phyloP scores from a whole-genome alignment of 37 sponge, comb jelly and placozoan species.

The Mnemiopsis leidyi region DNA sequence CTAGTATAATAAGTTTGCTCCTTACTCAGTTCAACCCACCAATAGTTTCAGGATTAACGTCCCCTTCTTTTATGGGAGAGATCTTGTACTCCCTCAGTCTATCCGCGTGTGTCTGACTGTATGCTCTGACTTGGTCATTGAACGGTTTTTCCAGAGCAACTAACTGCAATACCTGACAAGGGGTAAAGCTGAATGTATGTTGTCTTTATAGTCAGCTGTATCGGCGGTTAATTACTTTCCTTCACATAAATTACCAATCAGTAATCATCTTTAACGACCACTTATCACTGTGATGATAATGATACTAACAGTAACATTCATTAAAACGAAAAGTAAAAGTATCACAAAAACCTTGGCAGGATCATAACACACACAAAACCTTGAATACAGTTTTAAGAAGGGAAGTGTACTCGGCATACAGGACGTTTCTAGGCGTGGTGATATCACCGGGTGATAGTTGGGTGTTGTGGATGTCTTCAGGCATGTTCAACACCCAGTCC shows the following conservation, averaged over 20 bases:
- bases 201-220: no score
- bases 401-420: conserved; percentile 1
- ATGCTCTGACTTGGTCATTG: neutral
- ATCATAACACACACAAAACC: no score
- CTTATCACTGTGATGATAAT: no score
- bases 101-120: neutral
- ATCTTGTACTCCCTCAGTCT: conserved; percentile 2
- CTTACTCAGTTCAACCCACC: neutral
- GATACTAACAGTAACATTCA: no score
- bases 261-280: no score
- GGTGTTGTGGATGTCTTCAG: conserved; percentile 6
- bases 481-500: conserved; percentile 29
- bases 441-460: neutral
- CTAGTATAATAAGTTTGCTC: no score
- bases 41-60: neutral
- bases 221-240: no score
- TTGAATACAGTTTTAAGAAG: conserved; percentile 37
- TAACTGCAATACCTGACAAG: conserved; percentile 24
- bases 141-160: conserved; percentile 28
- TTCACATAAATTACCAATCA: no score
- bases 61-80: neutral
- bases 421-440: neutral
- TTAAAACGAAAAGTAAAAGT: no score
- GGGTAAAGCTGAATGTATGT: no score
- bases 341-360: no score